These are phyloP conservation scores for Hippocampus comes DNA, from an alignment of 2,113 vertebrate species.

Conservation along the genomic window DNA sequence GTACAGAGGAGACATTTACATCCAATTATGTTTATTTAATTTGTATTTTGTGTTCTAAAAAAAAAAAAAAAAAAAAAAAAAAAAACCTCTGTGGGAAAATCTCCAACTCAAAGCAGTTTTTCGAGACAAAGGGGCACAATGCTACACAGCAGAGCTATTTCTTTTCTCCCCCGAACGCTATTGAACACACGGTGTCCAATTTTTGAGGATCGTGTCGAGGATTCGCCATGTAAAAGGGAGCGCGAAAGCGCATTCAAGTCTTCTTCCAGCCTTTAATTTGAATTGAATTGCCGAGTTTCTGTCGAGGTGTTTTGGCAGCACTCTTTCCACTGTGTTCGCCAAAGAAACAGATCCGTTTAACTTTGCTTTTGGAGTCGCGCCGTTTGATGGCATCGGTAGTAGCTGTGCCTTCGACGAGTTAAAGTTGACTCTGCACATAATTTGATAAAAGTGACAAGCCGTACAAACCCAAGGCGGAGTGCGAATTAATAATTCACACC, in stretches of 20 bases:
- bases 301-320: background rate
- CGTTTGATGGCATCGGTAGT: background rate
- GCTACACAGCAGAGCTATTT: background rate
- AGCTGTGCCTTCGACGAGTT: slow-evolving; percentile 34
- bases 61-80: too few species aligned
- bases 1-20: too few species aligned
- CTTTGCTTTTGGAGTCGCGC: background rate
- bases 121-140: background rate
- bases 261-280: background rate
- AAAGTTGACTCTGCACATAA: slow-evolving; percentile 56
- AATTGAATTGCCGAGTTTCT: background rate
- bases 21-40: too few species aligned
- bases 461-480: slow-evolving; percentile 65
- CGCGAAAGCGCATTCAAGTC: background rate
- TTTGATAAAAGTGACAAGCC: slow-evolving; percentile 72
- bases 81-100: background rate
- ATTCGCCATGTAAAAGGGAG: background rate
- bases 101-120: background rate
- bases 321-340: background rate
- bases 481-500: slow-evolving; percentile 72
- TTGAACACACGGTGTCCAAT: background rate
- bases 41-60: too few species aligned
- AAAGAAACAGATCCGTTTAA: background rate
- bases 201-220: background rate
- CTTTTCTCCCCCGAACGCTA: background rate